These are phyloP conservation scores for Dallia pectoralis DNA, from an alignment of 2,797 vertebrate species.

Conservation along the genomic window DNA sequence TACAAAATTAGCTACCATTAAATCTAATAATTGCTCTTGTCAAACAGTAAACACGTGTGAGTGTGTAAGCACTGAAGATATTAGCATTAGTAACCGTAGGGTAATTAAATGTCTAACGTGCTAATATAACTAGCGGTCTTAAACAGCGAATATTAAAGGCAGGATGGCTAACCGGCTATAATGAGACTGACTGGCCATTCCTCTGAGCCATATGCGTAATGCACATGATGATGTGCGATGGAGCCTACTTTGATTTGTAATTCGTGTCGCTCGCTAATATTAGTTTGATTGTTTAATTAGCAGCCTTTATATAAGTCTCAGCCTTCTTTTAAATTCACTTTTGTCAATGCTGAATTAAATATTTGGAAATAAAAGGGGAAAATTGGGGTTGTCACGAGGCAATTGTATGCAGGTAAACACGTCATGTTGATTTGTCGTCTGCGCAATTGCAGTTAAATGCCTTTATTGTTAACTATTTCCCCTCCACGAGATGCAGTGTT, in stretches of 20 bases:
- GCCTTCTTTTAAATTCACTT: background rate
- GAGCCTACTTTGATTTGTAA: background rate
- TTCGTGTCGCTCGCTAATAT: background rate
- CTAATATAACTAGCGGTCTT: background rate
- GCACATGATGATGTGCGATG: background rate
- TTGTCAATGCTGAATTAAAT: background rate
- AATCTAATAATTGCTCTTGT: background rate
- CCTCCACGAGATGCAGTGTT: no score
- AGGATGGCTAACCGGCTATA: background rate
- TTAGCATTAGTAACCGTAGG: background rate
- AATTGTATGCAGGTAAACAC: constrained; percentile 2
- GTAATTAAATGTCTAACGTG: background rate
- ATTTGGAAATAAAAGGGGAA: background rate
- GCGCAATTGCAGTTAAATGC: no score
- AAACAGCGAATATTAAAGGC: background rate
- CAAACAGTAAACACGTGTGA: background rate
- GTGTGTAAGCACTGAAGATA: background rate
- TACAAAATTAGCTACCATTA: constrained; percentile 22
- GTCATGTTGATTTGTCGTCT: no score
- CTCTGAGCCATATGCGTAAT: background rate
- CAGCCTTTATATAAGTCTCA: background rate
- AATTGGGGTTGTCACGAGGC: background rate
- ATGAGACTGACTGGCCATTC: no score
- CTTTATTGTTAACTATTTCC: no score
- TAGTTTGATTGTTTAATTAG: background rate